Conservation (phyloP, 1,140 invertebrate genomes). For the Drosophila suzukii region DNA sequence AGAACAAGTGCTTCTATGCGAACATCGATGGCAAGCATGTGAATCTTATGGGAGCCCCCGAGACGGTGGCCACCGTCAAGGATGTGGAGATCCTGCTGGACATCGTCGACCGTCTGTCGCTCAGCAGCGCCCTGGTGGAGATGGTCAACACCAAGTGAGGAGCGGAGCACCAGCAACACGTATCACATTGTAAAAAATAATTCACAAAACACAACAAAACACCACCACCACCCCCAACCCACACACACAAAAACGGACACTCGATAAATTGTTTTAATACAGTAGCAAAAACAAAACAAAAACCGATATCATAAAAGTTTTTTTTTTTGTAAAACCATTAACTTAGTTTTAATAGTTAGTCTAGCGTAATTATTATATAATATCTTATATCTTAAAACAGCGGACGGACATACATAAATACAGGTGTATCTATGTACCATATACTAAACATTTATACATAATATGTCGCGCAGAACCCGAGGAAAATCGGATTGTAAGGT, state of each 20-base stretch:
- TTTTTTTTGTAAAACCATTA: slow-evolving; percentile 71
- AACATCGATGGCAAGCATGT: slow-evolving; percentile 84
- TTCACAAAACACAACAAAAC: slow-evolving; percentile 1
- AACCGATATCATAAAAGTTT: slow-evolving; percentile 28
- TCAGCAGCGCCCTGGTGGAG: slow-evolving; percentile 72
- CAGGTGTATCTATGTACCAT: slow-evolving; percentile 35
- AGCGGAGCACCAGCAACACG: background rate
- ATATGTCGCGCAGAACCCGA: background rate
- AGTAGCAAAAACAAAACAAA: slow-evolving; percentile 2
- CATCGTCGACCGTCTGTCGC: slow-evolving; percentile 68
- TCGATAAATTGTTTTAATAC: slow-evolving; percentile 42
- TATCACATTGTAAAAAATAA: slow-evolving; percentile 40
- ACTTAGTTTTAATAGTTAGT: slow-evolving; percentile 73
- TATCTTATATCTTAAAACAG: slow-evolving; percentile 25
- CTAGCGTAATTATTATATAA: slow-evolving; percentile 62
- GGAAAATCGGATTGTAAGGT: too few species aligned
- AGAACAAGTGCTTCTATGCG: slow-evolving; percentile 80
- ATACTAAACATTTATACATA: slow-evolving; percentile 10
- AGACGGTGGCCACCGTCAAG: slow-evolving; percentile 45
- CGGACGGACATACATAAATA: slow-evolving; percentile 27
- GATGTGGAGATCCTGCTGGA: slow-evolving; percentile 81
- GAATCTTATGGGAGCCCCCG: slow-evolving; percentile 75
- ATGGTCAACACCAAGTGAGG: slow-evolving; percentile 61
- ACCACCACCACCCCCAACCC: background rate
- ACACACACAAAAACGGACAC: slow-evolving; percentile 21